phyloP scores from a whole-genome alignment of 1,140 invertebrate species.

The Caenorhabditis briggsae region DNA sequence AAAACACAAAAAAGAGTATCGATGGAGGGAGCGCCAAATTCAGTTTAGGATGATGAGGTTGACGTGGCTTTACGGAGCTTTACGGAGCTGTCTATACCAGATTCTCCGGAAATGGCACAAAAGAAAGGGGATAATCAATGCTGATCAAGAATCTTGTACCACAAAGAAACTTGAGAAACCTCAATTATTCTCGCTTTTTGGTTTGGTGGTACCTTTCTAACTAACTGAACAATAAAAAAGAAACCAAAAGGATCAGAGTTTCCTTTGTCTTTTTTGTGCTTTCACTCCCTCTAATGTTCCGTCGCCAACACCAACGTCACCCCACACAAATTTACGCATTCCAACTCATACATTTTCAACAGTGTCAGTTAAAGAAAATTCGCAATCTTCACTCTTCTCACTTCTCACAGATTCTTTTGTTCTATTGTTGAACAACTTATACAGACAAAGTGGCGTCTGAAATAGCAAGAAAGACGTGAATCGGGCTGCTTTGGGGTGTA shows the following conservation, averaged over 20 bases:
- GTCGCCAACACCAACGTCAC: not conserved
- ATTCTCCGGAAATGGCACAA: not conserved
- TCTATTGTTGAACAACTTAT: conserved; percentile 40
- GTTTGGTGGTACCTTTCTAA: not conserved
- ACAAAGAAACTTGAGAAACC: conserved; percentile 6
- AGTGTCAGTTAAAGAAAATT: conserved; percentile 24
- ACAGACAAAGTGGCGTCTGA: conserved; percentile 19
- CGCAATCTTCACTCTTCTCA: conserved; percentile 8
- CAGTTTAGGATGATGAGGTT: not conserved
- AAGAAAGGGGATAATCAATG: not conserved
- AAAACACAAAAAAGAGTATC: not conserved
- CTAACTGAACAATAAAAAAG: not conserved
- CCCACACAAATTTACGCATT: not conserved
- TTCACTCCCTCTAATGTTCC: not conserved
- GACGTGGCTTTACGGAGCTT: not conserved
- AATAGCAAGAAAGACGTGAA: not conserved
- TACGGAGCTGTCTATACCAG: not conserved
- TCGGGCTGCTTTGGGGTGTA: not conserved
- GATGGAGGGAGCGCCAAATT: too few relatives aligned
- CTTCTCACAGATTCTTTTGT: conserved; percentile 54
- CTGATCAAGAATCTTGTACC: conserved; percentile 13
- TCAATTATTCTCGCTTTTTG: not conserved
- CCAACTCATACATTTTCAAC: conserved; percentile 29
- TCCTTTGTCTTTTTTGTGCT: too few relatives aligned
- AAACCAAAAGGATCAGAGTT: conserved; percentile 8